A percentile compares a stretch with the other conserved stretches of the same genome.
phyloP scores from a whole-genome alignment of 2,888 invertebrate species.

The Athetis lepigone region DNA sequence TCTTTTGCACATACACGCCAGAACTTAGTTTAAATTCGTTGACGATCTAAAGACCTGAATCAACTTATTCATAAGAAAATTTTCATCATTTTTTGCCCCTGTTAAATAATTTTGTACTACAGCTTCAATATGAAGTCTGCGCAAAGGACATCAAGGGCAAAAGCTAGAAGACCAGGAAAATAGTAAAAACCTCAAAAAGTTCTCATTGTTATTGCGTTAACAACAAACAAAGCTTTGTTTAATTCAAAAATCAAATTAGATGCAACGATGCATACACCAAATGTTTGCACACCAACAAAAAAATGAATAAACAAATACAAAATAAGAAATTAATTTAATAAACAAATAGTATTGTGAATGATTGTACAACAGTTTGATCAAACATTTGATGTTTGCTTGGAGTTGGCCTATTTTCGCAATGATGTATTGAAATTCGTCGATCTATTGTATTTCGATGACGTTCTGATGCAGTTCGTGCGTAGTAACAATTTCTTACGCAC shows the following conservation, averaged over 20 bases:
- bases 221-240: conserved; percentile 17
- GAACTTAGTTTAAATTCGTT: too few relatives aligned
- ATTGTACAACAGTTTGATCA: conserved; percentile 56
- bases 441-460: conserved; percentile 55
- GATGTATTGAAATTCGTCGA: conserved; percentile 47
- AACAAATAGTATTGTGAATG: conserved; percentile 41
- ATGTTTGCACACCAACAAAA: conserved; percentile 18
- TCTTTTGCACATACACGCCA: too few relatives aligned
- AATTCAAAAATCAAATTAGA: conserved; percentile 25
- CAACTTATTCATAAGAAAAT: too few relatives aligned
- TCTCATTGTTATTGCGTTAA: conserved; percentile 16
- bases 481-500: conserved; percentile 38
- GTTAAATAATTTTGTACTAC: too few relatives aligned
- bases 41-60: too few relatives aligned
- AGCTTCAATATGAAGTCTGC: too few relatives aligned
- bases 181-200: not conserved
- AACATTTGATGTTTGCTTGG: conserved; percentile 48
- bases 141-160: too few relatives aligned
- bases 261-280: conserved; percentile 39
- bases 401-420: conserved; percentile 59
- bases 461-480: conserved; percentile 47
- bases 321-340: conserved; percentile 22
- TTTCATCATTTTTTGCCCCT: too few relatives aligned
- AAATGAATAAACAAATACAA: conserved; percentile 24
- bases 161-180: not conserved